Conservation (phyloP, 2,113 vertebrate species). For the Eurystomus gularis region DNA sequence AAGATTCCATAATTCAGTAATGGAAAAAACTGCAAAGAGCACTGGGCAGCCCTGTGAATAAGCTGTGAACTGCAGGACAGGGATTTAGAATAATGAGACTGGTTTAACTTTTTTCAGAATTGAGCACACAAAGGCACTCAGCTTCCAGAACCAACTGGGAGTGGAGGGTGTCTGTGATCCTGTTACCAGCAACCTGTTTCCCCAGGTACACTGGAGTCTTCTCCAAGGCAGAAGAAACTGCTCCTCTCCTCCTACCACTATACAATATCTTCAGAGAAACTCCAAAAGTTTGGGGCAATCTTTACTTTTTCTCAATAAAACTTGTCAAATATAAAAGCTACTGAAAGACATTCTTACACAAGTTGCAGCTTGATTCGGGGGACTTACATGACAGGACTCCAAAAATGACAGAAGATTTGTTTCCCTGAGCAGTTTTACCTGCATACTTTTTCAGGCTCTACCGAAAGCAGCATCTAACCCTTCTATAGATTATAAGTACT, state of each 20-base stretch:
- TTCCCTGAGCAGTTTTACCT: neutral
- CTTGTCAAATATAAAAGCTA: neutral
- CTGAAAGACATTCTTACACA: neutral
- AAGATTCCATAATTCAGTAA: neutral
- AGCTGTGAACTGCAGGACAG: neutral
- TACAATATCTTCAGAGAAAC: neutral
- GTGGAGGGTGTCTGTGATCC: neutral
- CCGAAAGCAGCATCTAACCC: neutral
- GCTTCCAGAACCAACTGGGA: neutral
- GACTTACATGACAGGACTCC: neutral
- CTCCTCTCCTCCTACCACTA: fast-evolving
- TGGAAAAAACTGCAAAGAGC: neutral
- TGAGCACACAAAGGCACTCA: neutral
- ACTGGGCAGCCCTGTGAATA: neutral
- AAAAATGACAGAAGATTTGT: neutral
- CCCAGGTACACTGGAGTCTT: neutral
- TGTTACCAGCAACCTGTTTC: neutral
- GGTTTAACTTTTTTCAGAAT: neutral
- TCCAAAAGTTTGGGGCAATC: neutral
- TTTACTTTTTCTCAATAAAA: neutral
- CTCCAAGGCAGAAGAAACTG: neutral
- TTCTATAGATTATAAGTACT: neutral
- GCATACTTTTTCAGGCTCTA: neutral
- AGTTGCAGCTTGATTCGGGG: neutral
- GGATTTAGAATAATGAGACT: neutral